Base-by-base conservation (phyloP, 2,113 vertebrate species). In the Picathartes gymnocephalus region DNA sequence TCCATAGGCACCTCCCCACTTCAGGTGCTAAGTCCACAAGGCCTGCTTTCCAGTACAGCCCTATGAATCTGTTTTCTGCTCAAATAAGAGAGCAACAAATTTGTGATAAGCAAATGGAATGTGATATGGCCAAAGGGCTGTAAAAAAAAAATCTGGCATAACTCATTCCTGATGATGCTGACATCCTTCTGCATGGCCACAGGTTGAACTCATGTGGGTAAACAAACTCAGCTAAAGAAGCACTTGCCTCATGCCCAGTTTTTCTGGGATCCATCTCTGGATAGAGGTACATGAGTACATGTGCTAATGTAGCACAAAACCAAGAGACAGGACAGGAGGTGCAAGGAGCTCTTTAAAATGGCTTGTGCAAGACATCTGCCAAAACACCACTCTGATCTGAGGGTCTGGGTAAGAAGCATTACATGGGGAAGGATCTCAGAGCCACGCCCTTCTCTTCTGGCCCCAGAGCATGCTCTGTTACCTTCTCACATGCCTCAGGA, bases 351-450 rank as follows among this genome's bases (percentile, higher is more conserved):
- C 22, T 51, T 51, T 42, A 25, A 35, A 13, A 47, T 1, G 9
- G 11, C 24, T 84, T 15, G 33, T 7, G 27, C 20, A 18, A 39
- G 30, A 37, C 1, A 0, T 4, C 17, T 6, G 3, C 47, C n/a
- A 47, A 45, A 66, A 62, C 45, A 30, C 11, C 23, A 2, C 25
- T 18, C 15, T 6, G 56, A 45, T 35, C 39, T 13, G 28, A 88
- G 70, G n/a, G n/a, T 19, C 14, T 37, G 64, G 27, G 35, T 31
- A 30, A 51, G 61, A 50, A 27, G 76, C 69, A 51, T 57, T 40
- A 44, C 60, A 24, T 1, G 6, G 31, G 13, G n/a, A 58, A 27
- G 1, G 2, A n/a, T 39, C 4, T 4, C 3, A 56, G 5, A 33
- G 21, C 10, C 25, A 54, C 23, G 56, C 64, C 71, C 50, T 76